These are phyloP conservation scores for Myiozetetes cayanensis DNA, from an alignment of 2,113 vertebrate species.

Conservation along the genomic window DNA sequence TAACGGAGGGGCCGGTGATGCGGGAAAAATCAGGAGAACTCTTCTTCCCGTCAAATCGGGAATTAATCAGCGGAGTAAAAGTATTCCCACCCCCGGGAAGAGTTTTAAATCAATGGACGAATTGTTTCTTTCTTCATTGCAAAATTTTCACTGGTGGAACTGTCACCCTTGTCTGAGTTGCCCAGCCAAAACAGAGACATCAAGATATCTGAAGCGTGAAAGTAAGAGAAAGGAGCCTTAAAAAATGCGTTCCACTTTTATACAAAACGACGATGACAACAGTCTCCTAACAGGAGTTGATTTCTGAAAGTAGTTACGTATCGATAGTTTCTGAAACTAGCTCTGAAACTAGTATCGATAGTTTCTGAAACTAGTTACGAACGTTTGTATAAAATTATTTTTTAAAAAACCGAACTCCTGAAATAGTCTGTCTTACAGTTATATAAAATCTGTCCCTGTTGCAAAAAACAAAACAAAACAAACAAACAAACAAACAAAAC, in stretches of 20 bases:
- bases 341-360: no score
- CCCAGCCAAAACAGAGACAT: neutral
- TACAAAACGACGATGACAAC: neutral
- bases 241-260: neutral
- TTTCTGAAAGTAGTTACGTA: neutral
- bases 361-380: neutral
- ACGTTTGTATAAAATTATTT: neutral
- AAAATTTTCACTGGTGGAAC: neutral
- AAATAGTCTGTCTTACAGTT: neutral
- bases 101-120: neutral
- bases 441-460: accelerated
- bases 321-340: neutral
- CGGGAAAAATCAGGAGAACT: neutral
- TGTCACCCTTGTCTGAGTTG: neutral
- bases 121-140: neutral
- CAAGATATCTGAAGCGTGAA: neutral
- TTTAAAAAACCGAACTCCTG: neutral
- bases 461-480: no score
- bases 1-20: neutral
- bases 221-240: neutral
- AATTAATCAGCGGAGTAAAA: neutral
- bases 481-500: neutral
- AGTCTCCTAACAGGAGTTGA: neutral
- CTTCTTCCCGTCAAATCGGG: neutral
- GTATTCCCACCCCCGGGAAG: accelerated